A percentile compares a stretch with the other conserved stretches of the same genome.
These are phyloP conservation scores for Limnephilus auricula DNA, from an alignment of 2,888 invertebrate species.

Conservation along the genomic window DNA sequence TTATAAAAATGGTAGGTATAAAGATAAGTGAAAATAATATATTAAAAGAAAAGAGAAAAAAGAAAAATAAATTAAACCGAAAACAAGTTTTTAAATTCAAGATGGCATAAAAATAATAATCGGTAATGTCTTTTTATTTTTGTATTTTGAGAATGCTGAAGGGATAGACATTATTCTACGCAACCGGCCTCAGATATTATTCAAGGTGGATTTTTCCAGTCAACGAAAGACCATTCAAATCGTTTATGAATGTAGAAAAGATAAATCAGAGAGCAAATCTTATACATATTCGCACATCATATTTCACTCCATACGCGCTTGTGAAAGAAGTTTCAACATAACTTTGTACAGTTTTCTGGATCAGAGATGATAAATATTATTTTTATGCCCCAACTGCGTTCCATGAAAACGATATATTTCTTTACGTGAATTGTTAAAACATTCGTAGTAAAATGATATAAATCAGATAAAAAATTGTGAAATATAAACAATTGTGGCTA, in stretches of 20 bases:
- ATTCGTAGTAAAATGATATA: neutral
- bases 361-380: neutral
- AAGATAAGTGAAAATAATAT: too few species aligned
- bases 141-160: neutral
- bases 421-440: neutral
- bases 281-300: neutral
- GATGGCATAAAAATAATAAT: too few species aligned
- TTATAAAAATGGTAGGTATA: too few species aligned
- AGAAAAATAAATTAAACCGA: too few species aligned
- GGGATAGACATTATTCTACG: neutral
- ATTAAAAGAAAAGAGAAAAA: too few species aligned
- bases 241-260: conserved; percentile 2
- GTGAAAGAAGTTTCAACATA: neutral
- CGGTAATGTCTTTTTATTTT: neutral
- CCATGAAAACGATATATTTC: neutral
- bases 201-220: neutral
- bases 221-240: neutral
- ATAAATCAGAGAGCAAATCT: neutral
- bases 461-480: neutral
- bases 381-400: neutral
- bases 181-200: neutral
- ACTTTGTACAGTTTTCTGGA: neutral
- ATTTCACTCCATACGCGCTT: neutral
- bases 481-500: neutral
- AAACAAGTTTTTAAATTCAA: too few species aligned